These are phyloP conservation scores for Parochlus steinenii DNA, from an alignment of 2,888 invertebrate genomes.

Conservation along the genomic window DNA sequence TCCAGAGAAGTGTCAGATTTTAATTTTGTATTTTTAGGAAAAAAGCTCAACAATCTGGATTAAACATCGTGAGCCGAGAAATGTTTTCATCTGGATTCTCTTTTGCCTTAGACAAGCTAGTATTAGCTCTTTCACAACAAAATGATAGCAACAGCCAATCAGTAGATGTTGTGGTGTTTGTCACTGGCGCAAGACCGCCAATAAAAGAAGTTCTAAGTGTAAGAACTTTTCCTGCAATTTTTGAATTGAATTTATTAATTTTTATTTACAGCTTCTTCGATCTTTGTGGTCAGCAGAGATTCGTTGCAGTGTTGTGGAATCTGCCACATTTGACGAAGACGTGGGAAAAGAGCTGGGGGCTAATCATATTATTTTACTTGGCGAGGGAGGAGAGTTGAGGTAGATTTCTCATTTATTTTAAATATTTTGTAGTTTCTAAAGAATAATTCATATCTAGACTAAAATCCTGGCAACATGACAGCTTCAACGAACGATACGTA, in stretches of 20 bases:
- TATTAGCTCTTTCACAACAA: slow-evolving; percentile 39
- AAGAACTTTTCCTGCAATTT: neutral
- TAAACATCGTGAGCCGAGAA: slow-evolving; percentile 21
- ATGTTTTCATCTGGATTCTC: slow-evolving; percentile 63
- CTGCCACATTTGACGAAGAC: slow-evolving; percentile 43
- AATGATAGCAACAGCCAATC: slow-evolving; percentile 34
- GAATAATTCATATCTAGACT: too few relatives aligned
- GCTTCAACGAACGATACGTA: slow-evolving; percentile 48
- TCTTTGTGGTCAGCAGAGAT: slow-evolving; percentile 59
- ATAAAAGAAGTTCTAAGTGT: slow-evolving; percentile 34
- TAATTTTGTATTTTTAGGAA: slow-evolving; percentile 19
- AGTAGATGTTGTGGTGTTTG: slow-evolving; percentile 51
- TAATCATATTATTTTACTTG: slow-evolving; percentile 40
- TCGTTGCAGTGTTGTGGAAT: slow-evolving; percentile 43
- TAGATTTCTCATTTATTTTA: too few relatives aligned
- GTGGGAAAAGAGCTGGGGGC: slow-evolving; percentile 43
- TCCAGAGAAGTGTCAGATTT: neutral
- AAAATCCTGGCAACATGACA: slow-evolving; percentile 44
- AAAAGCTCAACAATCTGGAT: slow-evolving; percentile 27
- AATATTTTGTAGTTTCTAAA: too few relatives aligned
- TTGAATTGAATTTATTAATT: slow-evolving; percentile 1
- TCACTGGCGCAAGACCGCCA: slow-evolving; percentile 40
- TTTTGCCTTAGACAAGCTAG: slow-evolving; percentile 65
- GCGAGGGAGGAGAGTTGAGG: slow-evolving; percentile 27
- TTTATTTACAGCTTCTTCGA: slow-evolving; percentile 30